phyloP scores from a whole-genome alignment of 2,113 vertebrate species.

The Polypterus bichir region DNA sequence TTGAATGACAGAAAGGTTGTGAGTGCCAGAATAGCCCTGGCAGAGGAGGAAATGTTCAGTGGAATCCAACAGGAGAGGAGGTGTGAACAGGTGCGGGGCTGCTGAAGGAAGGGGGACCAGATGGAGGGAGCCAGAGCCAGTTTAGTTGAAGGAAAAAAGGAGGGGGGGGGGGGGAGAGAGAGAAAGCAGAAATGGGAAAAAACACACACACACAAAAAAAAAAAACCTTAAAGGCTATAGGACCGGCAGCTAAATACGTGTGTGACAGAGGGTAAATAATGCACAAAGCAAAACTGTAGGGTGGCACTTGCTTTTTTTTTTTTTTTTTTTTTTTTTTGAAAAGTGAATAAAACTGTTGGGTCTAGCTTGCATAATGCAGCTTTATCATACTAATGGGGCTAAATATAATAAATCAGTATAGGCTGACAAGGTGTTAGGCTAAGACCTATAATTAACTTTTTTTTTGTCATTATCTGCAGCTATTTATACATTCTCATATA shows the following conservation, averaged over 20 bases:
- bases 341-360: conserved; percentile 52
- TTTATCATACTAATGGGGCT: neutral
- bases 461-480: too few species aligned
- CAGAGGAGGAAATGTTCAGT: conserved; percentile 89
- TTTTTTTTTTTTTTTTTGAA: conserved; percentile 31
- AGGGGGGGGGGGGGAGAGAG: conserved; percentile 22
- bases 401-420: neutral
- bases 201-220: conserved; percentile 38
- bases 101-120: conserved; percentile 99
- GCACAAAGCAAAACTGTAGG: conserved; percentile 67
- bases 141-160: conserved; percentile 99
- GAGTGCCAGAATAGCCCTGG: conserved; percentile 98
- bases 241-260: conserved; percentile 71
- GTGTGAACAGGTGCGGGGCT: conserved; percentile 99
- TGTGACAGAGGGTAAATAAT: conserved; percentile 66
- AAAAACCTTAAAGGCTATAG: conserved; percentile 70
- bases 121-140: conserved; percentile 99
- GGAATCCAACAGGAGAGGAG: conserved; percentile 99
- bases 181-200: neutral
- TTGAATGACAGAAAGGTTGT: conserved; percentile 99
- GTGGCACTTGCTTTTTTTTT: conserved; percentile 31
- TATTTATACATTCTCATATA: too few species aligned
- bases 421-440: neutral
- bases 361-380: neutral
- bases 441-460: too few species aligned